A percentile compares a stretch with the other conserved stretches of the same genome.
phyloP scores from a whole-genome alignment of 2,797 vertebrate species.

The Chaunax sp. region DNA sequence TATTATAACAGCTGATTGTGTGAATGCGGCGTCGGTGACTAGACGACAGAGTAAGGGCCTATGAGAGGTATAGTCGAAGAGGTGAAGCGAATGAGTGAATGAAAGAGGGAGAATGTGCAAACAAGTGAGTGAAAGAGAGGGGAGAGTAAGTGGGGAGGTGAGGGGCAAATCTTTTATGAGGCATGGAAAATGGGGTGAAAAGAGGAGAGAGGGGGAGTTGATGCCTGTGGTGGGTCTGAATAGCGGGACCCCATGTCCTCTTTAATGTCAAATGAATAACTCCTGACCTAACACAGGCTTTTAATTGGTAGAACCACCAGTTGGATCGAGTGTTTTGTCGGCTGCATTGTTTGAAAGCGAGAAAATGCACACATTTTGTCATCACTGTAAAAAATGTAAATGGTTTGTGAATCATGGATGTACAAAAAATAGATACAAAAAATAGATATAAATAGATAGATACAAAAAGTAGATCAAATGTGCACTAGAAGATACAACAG shows the following conservation, averaged over 20 bases:
- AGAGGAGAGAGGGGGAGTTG: conserved; percentile 41
- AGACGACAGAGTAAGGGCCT: conserved; percentile 8
- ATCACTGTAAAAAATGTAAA: not conserved
- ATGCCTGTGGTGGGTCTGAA: conserved; percentile 75
- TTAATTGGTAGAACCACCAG: conserved; percentile 78
- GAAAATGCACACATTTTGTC: conserved; percentile 12
- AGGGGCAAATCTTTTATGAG: conserved; percentile 69
- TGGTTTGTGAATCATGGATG: too few relatives aligned
- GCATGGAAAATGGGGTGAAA: conserved; percentile 62
- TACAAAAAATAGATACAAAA: too few relatives aligned
- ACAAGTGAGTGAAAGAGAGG: conserved; percentile 52
- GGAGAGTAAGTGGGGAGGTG: conserved; percentile 30
- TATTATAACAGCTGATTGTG: conserved; percentile 11
- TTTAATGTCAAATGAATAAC: conserved; percentile 76
- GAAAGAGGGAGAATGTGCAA: conserved; percentile 51
- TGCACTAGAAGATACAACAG: too few relatives aligned
- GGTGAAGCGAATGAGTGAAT: conserved; percentile 39
- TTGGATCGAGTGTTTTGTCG: conserved; percentile 22
- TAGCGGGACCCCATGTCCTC: conserved; percentile 71
- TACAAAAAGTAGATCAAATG: too few relatives aligned
- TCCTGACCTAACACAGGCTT: conserved; percentile 78
- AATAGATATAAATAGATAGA: too few relatives aligned
- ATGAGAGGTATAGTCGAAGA: conserved; percentile 38
- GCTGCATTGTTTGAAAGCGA: conserved; percentile 22
- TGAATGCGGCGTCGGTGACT: conserved; percentile 6